These are phyloP conservation scores for Grus americana DNA, from an alignment of 2,113 vertebrate genomes.

Conservation along the genomic window DNA sequence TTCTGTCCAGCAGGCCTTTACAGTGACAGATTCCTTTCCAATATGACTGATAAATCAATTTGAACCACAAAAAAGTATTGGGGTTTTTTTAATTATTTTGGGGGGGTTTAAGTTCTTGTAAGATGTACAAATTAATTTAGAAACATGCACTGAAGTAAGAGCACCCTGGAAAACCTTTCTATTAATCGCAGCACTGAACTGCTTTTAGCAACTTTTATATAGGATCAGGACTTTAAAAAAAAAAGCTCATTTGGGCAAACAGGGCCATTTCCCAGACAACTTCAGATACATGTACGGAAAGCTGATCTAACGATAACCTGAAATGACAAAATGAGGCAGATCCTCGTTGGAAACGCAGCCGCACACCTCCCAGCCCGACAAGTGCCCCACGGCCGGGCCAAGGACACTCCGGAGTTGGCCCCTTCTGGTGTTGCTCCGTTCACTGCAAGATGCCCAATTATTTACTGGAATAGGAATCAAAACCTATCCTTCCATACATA, in stretches of 20 bases:
- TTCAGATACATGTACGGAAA: background rate
- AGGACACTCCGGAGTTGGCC: no score
- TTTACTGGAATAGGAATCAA: background rate
- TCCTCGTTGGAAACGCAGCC: no score
- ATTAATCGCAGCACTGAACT: background rate
- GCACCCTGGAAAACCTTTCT: background rate
- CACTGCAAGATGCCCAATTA: accelerated
- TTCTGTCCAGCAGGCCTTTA: background rate
- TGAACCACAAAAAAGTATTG: background rate
- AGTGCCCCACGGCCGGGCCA: accelerated
- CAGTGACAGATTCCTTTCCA: background rate
- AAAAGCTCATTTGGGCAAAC: background rate
- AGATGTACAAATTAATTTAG: background rate
- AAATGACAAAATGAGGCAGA: background rate
- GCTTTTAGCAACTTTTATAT: background rate
- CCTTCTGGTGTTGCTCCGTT: background rate
- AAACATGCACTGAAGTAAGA: background rate
- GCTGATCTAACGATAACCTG: background rate
- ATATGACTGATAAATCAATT: background rate
- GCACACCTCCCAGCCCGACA: background rate
- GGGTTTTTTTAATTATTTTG: no score
- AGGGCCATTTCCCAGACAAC: background rate
- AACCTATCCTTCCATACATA: accelerated
- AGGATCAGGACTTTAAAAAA: background rate
- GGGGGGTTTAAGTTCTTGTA: background rate